These are phyloP conservation scores for Drosophila borborema DNA, from an alignment of 2,888 invertebrate genomes.

Conservation along the genomic window DNA sequence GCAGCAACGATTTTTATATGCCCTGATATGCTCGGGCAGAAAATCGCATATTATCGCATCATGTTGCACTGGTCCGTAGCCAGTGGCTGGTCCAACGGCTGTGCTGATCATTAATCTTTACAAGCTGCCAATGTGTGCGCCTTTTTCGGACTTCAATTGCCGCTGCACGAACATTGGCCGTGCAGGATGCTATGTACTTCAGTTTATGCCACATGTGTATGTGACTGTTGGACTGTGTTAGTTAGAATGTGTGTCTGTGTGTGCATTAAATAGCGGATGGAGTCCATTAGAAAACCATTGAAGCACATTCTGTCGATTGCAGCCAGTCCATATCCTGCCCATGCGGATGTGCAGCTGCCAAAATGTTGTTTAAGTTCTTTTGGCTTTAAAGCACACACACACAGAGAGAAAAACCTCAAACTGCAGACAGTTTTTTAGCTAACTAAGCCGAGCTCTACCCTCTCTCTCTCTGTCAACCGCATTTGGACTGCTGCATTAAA, in stretches of 20 bases:
- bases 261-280: conserved; percentile 77
- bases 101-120: conserved; percentile 77
- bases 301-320: conserved; percentile 81
- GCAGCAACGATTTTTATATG: conserved; percentile 66
- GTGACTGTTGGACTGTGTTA: conserved; percentile 7
- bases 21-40: conserved; percentile 58
- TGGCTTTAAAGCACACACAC: conserved; percentile 31
- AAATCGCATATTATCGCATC: conserved; percentile 79
- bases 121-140: conserved; percentile 79
- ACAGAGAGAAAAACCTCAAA: not conserved
- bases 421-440: not conserved
- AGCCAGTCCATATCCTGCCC: conserved; percentile 67
- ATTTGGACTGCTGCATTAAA: conserved; percentile 47
- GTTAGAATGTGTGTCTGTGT: conserved; percentile 18
- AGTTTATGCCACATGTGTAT: conserved; percentile 22
- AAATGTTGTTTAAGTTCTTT: conserved; percentile 51
- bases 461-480: conserved; percentile 27
- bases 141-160: conserved; percentile 76
- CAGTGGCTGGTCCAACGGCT: conserved; percentile 49
- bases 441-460: conserved; percentile 17
- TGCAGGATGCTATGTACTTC: conserved; percentile 36
- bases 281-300: conserved; percentile 80
- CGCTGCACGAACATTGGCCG: conserved; percentile 52
- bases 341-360: conserved; percentile 68
- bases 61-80: conserved; percentile 47